Conservation (phyloP, 2,113 vertebrate species). For the Cynoglossus semilaevis region DNA sequence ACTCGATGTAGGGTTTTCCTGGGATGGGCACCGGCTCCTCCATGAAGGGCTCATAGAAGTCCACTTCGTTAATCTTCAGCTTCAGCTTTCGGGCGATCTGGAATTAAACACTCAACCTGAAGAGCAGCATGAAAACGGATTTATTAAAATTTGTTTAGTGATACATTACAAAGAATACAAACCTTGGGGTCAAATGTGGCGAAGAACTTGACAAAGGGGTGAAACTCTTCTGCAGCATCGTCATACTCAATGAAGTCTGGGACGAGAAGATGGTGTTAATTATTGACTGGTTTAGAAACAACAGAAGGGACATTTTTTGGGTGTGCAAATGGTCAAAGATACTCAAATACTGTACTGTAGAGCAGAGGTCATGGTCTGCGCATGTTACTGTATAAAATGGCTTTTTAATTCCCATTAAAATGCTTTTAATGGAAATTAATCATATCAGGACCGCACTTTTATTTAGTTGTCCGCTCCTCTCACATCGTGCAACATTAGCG, state of each 20-base stretch:
- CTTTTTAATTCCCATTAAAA: too few species aligned
- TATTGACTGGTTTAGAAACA: too few species aligned
- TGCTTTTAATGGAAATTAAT: too few species aligned
- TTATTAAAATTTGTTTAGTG: background rate
- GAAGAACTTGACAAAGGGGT: conserved; percentile 90
- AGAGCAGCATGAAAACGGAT: background rate
- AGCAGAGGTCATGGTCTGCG: too few species aligned
- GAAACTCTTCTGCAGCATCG: conserved; percentile 88
- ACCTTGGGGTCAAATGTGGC: conserved; percentile 91
- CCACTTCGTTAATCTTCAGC: conserved; percentile 86
- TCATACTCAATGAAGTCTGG: conserved; percentile 87
- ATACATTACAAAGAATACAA: background rate
- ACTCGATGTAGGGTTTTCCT: conserved; percentile 83
- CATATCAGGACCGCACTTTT: too few species aligned
- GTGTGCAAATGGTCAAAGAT: too few species aligned
- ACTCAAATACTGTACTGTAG: too few species aligned
- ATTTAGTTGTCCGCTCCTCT: too few species aligned
- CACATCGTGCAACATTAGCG: too few species aligned
- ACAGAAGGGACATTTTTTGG: too few species aligned
- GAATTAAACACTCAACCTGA: background rate
- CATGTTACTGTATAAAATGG: too few species aligned
- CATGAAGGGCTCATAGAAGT: conserved; percentile 93
- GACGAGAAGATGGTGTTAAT: background rate
- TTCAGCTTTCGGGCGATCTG: conserved; percentile 89
- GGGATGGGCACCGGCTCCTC: conserved; percentile 82